A percentile compares a stretch with the other conserved stretches of the same genome.
Conservation (phyloP, 2,888 invertebrate genomes). For the Andricus curvator region DNA sequence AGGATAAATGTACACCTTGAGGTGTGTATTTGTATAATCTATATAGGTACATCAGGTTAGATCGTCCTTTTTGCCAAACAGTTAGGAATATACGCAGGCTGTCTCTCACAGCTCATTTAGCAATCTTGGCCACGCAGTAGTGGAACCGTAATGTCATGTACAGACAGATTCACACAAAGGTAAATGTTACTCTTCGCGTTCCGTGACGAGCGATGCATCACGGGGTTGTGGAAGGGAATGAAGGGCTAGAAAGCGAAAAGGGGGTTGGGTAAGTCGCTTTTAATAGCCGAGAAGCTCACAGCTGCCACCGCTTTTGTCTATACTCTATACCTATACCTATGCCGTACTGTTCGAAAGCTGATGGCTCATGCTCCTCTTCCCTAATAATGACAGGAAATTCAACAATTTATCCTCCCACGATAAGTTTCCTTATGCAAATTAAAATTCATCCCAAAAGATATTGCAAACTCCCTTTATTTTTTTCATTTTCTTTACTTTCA, state of each 20-base stretch:
- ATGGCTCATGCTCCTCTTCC: constrained; percentile 45
- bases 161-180: constrained; percentile 38
- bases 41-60: neutral
- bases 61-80: constrained; percentile 19
- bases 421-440: constrained; percentile 39
- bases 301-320: constrained; percentile 71
- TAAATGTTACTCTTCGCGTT: constrained; percentile 45
- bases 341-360: constrained; percentile 41
- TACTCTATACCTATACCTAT: neutral
- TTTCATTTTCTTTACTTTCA: neutral
- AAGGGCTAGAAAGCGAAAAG: constrained; percentile 49
- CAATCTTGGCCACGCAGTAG: constrained; percentile 46
- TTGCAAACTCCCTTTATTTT: constrained; percentile 18
- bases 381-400: constrained; percentile 53
- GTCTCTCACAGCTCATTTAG: constrained; percentile 52
- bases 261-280: constrained; percentile 74
- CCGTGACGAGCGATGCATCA: constrained; percentile 55
- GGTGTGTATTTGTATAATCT: neutral
- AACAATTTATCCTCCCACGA: constrained; percentile 13
- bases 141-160: constrained; percentile 21
- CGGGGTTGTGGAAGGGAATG: constrained; percentile 46
- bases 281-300: constrained; percentile 73
- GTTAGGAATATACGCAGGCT: constrained; percentile 18
- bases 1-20: neutral
- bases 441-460: constrained; percentile 16